A percentile compares a stretch with the other conserved stretches of the same genome.
phyloP scores from a whole-genome alignment of 2,113 vertebrate species.

The Scortum barcoo region DNA sequence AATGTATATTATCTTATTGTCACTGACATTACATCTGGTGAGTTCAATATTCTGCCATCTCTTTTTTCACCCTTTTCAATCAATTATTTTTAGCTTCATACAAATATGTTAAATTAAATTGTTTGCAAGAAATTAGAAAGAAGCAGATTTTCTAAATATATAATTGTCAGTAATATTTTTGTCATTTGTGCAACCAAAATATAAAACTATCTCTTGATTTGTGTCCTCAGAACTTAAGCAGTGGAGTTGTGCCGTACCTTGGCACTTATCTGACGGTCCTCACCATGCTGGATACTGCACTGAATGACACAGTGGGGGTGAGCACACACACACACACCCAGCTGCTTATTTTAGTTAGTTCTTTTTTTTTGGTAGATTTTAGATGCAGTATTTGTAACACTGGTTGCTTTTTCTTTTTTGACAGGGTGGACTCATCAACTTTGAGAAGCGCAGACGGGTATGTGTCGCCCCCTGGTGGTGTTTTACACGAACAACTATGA shows the following conservation, averaged over 20 bases:
- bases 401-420: slow-evolving; percentile 11
- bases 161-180: too few relatives aligned
- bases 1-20: background rate
- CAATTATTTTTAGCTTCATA: background rate
- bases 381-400: background rate
- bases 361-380: background rate
- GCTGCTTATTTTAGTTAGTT: background rate
- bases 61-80: background rate
- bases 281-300: slow-evolving; percentile 92
- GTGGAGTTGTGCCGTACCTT: slow-evolving; percentile 89
- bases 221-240: slow-evolving; percentile 66
- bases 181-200: background rate
- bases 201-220: background rate
- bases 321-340: slow-evolving; percentile 31
- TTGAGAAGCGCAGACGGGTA: slow-evolving; percentile 92
- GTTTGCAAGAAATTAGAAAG: background rate
- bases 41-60: background rate
- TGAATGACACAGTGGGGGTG: slow-evolving; percentile 88
- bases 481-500: background rate
- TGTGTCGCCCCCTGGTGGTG: slow-evolving; percentile 69
- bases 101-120: background rate
- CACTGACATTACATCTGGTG: background rate
- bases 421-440: slow-evolving; percentile 91
- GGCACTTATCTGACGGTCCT: slow-evolving; percentile 92
- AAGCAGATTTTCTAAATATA: background rate